These are phyloP conservation scores for Archips crataeganus DNA, from an alignment of 2,888 invertebrate species.

Conservation along the genomic window DNA sequence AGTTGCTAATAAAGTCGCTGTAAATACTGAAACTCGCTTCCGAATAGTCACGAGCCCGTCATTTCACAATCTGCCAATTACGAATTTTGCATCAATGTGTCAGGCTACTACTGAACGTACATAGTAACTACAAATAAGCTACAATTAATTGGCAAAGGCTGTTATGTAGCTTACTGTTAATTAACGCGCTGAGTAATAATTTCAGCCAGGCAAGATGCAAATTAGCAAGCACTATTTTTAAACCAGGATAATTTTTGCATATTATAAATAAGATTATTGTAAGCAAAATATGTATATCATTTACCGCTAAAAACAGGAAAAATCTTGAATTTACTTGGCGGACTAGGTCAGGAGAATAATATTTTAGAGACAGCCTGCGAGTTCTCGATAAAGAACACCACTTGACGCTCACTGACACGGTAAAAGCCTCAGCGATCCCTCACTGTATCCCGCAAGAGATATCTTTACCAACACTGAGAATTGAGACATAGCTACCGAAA, in stretches of 20 bases:
- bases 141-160: background rate
- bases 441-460: slow-evolving; percentile 15
- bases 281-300: background rate
- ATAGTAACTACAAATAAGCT: background rate
- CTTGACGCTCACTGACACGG: slow-evolving; percentile 45
- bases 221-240: slow-evolving; percentile 9
- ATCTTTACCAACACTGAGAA: slow-evolving; percentile 8
- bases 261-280: background rate
- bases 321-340: background rate
- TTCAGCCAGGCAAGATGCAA: background rate
- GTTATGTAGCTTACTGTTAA: background rate
- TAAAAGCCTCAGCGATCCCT: slow-evolving; percentile 41
- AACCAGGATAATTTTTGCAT: background rate
- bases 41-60: too few relatives aligned
- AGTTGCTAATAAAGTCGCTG: too few relatives aligned
- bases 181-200: background rate
- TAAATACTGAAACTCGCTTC: too few relatives aligned
- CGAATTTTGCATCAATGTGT: background rate
- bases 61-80: background rate
- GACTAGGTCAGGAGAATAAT: slow-evolving; percentile 13
- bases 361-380: slow-evolving; percentile 42
- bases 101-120: background rate
- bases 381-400: slow-evolving; percentile 46
- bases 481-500: slow-evolving; percentile 14
- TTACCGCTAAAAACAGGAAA: slow-evolving; percentile 10